Percentiles rank a stretch among this genome's conserved stretches.
Conservation (phyloP, 2,888 invertebrate species). For the Priocnemis perturbator region DNA sequence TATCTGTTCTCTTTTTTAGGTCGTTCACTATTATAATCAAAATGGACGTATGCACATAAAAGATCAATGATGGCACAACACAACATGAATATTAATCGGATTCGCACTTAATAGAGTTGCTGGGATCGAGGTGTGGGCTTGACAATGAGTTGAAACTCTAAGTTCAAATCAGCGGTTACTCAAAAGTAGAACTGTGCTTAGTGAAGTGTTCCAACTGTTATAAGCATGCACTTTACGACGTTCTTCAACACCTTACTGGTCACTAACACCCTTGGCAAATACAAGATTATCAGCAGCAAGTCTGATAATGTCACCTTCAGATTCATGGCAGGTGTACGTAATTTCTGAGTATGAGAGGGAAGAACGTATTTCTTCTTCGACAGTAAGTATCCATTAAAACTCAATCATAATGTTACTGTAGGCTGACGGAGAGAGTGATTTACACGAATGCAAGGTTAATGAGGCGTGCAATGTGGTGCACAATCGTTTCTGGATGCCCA, state of each 20-base stretch:
- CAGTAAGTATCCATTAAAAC: slow-evolving; percentile 6
- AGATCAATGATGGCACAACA: slow-evolving; percentile 11
- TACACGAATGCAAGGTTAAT: slow-evolving; percentile 76
- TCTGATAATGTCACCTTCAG: slow-evolving; percentile 62
- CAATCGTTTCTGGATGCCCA: slow-evolving; percentile 78
- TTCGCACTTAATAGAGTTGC: slow-evolving; percentile 25
- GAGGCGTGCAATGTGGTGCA: slow-evolving; percentile 78
- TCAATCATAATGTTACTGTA: slow-evolving; percentile 57
- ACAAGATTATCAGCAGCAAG: slow-evolving; percentile 64
- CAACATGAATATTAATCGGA: slow-evolving; percentile 43
- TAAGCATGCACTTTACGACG: slow-evolving; percentile 33
- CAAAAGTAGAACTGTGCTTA: too few relatives aligned
- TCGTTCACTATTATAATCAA: not conserved
- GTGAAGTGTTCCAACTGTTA: not conserved
- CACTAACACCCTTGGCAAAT: slow-evolving; percentile 42
- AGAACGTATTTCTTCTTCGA: slow-evolving; percentile 4
- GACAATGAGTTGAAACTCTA: too few relatives aligned
- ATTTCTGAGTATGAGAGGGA: slow-evolving; percentile 12
- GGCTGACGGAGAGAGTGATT: slow-evolving; percentile 80
- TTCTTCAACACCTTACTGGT: slow-evolving; percentile 30
- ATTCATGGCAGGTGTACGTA: slow-evolving; percentile 65
- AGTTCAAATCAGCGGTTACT: too few relatives aligned
- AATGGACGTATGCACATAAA: not conserved
- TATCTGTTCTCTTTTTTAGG: not conserved
- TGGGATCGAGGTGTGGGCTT: not conserved